Conservation (phyloP, 1,140 invertebrate genomes). For the Lepidurus packardi region DNA sequence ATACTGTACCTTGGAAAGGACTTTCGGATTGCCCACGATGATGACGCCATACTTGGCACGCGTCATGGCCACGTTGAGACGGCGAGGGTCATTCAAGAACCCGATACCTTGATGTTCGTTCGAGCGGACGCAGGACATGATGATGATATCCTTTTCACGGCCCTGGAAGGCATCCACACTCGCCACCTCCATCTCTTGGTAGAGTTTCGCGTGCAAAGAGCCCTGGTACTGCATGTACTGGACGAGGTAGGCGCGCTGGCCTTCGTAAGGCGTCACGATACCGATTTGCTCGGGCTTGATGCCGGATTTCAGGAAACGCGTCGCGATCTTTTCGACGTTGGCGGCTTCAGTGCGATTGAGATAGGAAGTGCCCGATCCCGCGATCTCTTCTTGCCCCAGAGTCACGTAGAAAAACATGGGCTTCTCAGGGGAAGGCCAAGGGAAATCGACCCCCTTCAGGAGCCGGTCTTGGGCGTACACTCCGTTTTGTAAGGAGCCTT, state of each 20-base stretch:
- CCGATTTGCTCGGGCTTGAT: constrained; percentile 98
- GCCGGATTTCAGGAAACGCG: constrained; percentile 84
- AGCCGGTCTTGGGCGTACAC: constrained; percentile 87
- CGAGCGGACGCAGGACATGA: constrained; percentile 83
- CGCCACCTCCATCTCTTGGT: constrained; percentile 98
- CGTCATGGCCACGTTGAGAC: constrained; percentile 96
- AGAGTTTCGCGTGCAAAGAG: constrained; percentile 89
- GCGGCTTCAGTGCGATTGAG: constrained; percentile 97
- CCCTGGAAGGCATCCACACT: constrained; percentile 89
- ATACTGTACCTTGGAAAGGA: constrained; percentile 72
- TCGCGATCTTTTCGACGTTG: constrained; percentile 96
- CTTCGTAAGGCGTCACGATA: constrained; percentile 99
- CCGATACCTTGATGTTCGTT: constrained; percentile 89
- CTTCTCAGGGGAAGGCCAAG: constrained; percentile 91
- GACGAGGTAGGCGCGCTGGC: constrained; percentile 93
- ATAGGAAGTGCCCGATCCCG: constrained; percentile 96
- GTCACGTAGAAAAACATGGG: constrained; percentile 99
- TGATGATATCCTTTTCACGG: constrained; percentile 97
- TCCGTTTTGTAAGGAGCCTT: constrained; percentile 96
- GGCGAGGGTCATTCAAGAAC: constrained; percentile 93
- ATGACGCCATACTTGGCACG: constrained; percentile 97
- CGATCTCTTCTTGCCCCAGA: constrained; percentile 94
- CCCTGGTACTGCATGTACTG: constrained; percentile 99
- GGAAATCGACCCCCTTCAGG: constrained; percentile 88
- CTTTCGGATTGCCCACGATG: constrained; percentile 98